phyloP scores from a whole-genome alignment of 2,888 invertebrate genomes.

The Pyrochroa serraticornis region DNA sequence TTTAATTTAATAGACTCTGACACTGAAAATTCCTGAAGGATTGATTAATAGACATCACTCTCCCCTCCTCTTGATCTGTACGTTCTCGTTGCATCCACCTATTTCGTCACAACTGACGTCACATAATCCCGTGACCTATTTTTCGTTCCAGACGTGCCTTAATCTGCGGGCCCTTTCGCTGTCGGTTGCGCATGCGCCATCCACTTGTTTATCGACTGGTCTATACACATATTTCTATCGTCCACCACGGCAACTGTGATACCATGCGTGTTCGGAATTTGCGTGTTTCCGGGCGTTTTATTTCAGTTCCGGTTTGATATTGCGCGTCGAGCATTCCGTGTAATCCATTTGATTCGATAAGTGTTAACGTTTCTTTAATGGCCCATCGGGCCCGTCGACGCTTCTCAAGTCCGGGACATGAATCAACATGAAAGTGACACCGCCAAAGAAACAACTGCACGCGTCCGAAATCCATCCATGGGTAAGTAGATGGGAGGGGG shows the following conservation, averaged over 20 bases:
- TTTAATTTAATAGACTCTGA: too few species aligned
- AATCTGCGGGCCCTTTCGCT: too few species aligned
- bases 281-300: conserved; percentile 34
- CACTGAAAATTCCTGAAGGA: too few species aligned
- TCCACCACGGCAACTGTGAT: conserved; percentile 25
- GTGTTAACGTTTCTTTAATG: conserved; percentile 8
- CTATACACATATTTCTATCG: neutral
- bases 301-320: conserved; percentile 33
- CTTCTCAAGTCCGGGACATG: conserved; percentile 30
- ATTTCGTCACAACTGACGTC: too few species aligned
- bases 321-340: conserved; percentile 30
- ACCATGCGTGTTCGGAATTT: conserved; percentile 30
- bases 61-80: too few species aligned
- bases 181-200: conserved; percentile 33
- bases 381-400: conserved; percentile 7
- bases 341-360: conserved; percentile 29
- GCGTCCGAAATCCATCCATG: conserved; percentile 38
- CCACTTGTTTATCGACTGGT: conserved; percentile 43
- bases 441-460: conserved; percentile 33
- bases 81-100: too few species aligned
- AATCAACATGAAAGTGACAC: conserved; percentile 43
- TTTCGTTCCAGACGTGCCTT: too few species aligned
- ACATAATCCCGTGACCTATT: too few species aligned
- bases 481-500: conserved; percentile 35
- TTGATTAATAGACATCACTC: too few species aligned